These are phyloP conservation scores for Hestina assimilis DNA, from an alignment of 1,140 invertebrate genomes.

Conservation along the genomic window DNA sequence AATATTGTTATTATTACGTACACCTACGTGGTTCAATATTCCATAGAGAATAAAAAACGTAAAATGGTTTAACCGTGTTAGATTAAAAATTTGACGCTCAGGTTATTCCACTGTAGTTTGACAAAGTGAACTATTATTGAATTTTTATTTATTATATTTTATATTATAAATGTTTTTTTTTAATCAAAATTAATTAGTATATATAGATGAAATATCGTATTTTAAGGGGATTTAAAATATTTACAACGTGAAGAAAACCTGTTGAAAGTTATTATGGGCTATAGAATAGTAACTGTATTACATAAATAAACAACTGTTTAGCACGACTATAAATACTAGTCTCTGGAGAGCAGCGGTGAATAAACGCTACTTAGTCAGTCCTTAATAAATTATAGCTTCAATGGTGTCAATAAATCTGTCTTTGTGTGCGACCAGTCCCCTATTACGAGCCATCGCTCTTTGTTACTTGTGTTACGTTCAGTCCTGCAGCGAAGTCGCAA, in stretches of 20 bases:
- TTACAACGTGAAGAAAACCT: constrained; percentile 19
- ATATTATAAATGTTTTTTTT: neutral
- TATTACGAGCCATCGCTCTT: constrained; percentile 34
- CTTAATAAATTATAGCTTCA: constrained; percentile 36
- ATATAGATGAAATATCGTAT: too few relatives aligned
- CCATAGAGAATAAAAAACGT: neutral
- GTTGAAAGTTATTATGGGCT: constrained; percentile 22
- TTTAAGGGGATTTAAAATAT: constrained; percentile 9
- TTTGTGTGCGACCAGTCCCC: constrained; percentile 25
- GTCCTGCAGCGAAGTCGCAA: constrained; percentile 19
- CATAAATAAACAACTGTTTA: constrained; percentile 30
- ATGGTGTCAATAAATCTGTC: constrained; percentile 35
- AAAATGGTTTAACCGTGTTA: too few relatives aligned
- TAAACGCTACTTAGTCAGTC: constrained; percentile 31
- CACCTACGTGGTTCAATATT: neutral
- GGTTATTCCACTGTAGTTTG: neutral
- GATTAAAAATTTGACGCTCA: constrained; percentile 5
- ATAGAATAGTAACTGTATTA: constrained; percentile 22
- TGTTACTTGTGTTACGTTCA: constrained; percentile 40
- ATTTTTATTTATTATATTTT: neutral
- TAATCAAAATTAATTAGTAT: neutral
- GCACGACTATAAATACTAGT: constrained; percentile 31
- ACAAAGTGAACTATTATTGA: neutral
- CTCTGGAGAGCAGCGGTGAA: constrained; percentile 23
- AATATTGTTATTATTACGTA: neutral